Conservation (phyloP, 2,888 invertebrate species). For the Cryptus armator region DNA sequence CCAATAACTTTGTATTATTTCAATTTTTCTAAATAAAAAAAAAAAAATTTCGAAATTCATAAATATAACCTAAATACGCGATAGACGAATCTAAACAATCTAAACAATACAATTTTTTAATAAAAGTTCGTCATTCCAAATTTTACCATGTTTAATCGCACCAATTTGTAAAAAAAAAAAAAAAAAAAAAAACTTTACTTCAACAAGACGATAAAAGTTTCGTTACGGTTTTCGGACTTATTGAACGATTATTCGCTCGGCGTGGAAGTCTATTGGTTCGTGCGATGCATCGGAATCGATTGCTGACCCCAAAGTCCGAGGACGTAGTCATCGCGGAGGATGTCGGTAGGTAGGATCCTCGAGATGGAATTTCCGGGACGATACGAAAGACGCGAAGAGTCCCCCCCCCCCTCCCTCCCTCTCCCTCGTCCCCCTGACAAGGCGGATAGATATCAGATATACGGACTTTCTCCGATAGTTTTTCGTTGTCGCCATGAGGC, state of each 20-base stretch:
- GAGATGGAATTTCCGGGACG: conserved; percentile 59
- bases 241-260: neutral
- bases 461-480: conserved; percentile 65
- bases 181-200: neutral
- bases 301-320: neutral
- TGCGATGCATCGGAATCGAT: too few species aligned
- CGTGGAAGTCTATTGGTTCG: neutral
- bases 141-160: too few species aligned
- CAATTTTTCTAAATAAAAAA: too few species aligned
- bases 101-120: too few species aligned
- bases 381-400: conserved; percentile 18
- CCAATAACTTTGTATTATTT: too few species aligned
- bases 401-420: too few species aligned
- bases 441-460: conserved; percentile 56
- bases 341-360: neutral
- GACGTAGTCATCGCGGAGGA: conserved; percentile 4
- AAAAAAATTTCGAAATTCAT: too few species aligned
- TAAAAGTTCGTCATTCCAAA: too few species aligned
- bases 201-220: neutral
- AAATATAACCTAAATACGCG: too few species aligned
- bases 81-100: too few species aligned
- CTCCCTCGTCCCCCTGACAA: conserved; percentile 11
- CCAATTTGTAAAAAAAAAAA: too few species aligned
- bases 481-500: conserved; percentile 45
- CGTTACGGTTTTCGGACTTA: neutral